These are phyloP conservation scores for Ichneumoninae sp. DNA, from an alignment of 2,888 invertebrate genomes.

Conservation along the genomic window DNA sequence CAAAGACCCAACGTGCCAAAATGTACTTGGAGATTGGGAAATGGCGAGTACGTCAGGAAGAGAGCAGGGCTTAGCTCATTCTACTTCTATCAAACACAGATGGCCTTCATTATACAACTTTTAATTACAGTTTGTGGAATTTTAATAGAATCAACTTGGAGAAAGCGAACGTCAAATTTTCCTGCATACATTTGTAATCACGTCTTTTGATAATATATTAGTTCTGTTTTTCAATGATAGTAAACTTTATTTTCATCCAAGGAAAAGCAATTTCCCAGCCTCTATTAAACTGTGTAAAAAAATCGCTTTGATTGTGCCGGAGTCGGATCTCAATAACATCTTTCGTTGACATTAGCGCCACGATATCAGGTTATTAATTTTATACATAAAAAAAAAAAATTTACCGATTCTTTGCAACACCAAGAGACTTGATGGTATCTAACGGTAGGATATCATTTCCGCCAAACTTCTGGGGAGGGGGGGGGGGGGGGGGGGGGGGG, in stretches of 20 bases:
- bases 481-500: neutral
- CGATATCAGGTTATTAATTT: no score
- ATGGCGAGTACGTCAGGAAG: neutral
- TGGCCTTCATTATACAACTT: slow-evolving; percentile 71
- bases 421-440: no score
- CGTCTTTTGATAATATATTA: slow-evolving; percentile 2
- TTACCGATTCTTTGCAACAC: no score
- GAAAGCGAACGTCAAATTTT: slow-evolving; percentile 44
- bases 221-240: neutral
- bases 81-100: slow-evolving; percentile 34
- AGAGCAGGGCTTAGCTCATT: slow-evolving; percentile 13
- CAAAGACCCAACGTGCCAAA: slow-evolving; percentile 24
- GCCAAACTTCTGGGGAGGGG: no score
- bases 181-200: slow-evolving; percentile 59
- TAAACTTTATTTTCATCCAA: neutral
- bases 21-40: slow-evolving; percentile 2
- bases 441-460: no score
- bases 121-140: slow-evolving; percentile 75
- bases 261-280: neutral
- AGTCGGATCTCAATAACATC: no score
- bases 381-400: no score
- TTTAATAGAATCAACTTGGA: slow-evolving; percentile 46
- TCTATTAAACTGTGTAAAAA: neutral
- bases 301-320: no score
- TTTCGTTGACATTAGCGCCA: no score